phyloP scores from a whole-genome alignment of 1,140 invertebrate genomes.

The Colletes gigas region DNA sequence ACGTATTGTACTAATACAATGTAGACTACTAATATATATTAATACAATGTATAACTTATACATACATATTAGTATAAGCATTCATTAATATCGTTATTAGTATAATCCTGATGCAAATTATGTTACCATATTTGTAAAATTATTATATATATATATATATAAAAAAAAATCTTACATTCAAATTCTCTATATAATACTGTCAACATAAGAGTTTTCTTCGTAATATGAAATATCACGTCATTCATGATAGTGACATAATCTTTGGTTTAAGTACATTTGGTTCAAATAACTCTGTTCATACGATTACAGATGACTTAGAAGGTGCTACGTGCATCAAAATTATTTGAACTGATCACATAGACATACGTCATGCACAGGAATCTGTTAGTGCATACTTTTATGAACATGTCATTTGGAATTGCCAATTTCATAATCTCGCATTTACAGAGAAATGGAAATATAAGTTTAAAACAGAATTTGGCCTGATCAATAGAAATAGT shows the following conservation, averaged over 20 bases:
- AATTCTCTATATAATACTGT: conserved; percentile 24
- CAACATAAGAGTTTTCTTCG: conserved; percentile 8
- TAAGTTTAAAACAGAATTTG: not conserved
- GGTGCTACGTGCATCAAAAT: too few species aligned
- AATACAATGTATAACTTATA: conserved; percentile 1
- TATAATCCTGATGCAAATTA: not conserved
- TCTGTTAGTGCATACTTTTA: not conserved
- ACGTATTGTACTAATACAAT: conserved; percentile 11
- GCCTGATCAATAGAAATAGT: not conserved
- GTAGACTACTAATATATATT: not conserved
- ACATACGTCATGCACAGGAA: not conserved
- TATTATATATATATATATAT: not conserved
- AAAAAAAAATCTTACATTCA: not conserved
- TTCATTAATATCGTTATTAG: conserved; percentile 7
- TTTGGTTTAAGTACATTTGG: conserved; percentile 28
- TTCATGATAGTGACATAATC: conserved; percentile 1
- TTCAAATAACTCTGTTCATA: too few species aligned
- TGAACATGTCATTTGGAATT: not conserved
- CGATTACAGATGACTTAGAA: too few species aligned
- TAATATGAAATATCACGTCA: conserved; percentile 31
- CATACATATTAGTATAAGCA: conserved; percentile 17
- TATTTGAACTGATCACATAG: too few species aligned
- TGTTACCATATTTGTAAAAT: conserved; percentile 4
- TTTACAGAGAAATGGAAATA: not conserved
- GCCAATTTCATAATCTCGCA: not conserved